Evolutionary conservation across 2,797 vertebrate species (phyloP).

Genomic region (Hephaestus fuliginosus): DNA sequence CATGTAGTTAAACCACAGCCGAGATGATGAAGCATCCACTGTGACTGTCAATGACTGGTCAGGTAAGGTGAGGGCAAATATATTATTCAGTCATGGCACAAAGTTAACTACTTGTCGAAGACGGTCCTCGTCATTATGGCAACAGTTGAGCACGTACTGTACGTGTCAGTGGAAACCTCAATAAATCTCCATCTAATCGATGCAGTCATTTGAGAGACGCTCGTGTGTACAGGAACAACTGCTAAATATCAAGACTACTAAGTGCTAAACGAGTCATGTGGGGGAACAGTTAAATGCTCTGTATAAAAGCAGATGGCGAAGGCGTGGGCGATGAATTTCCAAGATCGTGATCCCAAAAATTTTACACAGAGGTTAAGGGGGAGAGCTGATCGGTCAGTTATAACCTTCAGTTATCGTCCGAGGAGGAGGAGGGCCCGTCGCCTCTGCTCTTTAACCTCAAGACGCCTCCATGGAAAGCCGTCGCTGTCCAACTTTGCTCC

Average conservation of each 20-base stretch:
- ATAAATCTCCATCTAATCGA: not conserved
- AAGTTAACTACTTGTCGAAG: constrained; percentile 5
- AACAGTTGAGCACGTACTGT: not conserved
- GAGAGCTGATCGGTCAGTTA: not conserved
- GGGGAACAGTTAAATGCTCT: not conserved
- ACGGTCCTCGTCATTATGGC: not conserved
- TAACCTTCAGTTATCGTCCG: constrained; percentile 1
- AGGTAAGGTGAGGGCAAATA: not conserved
- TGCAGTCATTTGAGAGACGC: not conserved
- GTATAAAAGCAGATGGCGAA: not conserved
- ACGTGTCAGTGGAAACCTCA: not conserved
- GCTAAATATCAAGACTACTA: too few species aligned
- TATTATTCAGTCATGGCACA: not conserved
- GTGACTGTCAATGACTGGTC: not conserved
- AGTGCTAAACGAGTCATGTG: not conserved
- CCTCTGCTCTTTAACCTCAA: not conserved
- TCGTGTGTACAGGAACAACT: not conserved
- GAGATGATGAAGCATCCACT: not conserved
- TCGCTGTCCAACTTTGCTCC: not conserved
- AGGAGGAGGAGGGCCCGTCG: not conserved
- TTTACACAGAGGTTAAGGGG: not conserved
- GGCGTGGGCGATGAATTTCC: not conserved
- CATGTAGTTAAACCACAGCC: not conserved
- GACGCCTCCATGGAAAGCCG: not conserved
- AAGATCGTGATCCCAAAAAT: not conserved